Evolutionary conservation across 2,797 vertebrate species (phyloP).

Genomic region (Tympanoctomys barrerae): DNA sequence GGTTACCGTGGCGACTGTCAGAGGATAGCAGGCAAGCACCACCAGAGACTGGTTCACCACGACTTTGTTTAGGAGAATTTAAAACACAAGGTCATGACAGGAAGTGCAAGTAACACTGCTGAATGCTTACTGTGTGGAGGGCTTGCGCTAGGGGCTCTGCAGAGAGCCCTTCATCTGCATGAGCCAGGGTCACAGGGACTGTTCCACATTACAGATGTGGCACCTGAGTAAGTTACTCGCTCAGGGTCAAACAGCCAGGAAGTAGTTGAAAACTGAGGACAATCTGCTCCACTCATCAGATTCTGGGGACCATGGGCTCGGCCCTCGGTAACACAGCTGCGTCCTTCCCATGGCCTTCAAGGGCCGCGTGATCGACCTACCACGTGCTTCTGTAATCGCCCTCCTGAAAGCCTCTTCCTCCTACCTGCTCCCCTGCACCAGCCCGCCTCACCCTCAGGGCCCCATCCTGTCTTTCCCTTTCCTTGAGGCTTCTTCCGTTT

Average conservation of each 20-base stretch:
- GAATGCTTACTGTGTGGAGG: not conserved
- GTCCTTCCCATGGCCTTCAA: not conserved
- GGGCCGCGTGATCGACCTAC: rapidly evolving
- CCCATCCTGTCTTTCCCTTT: not conserved
- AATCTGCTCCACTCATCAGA: not conserved
- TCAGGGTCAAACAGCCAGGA: not conserved
- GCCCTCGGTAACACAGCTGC: not conserved
- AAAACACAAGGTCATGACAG: not conserved
- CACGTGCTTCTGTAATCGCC: not conserved
- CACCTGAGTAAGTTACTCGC: not conserved
- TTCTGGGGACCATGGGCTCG: rapidly evolving
- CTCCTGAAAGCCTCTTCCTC: not conserved
- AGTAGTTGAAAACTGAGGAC: not conserved
- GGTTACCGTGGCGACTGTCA: not conserved
- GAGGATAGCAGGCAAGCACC: not conserved
- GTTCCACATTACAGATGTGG: not conserved
- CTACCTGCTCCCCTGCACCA: rapidly evolving
- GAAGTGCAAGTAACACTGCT: not conserved
- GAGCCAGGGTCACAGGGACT: not conserved
- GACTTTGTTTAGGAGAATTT: not conserved
- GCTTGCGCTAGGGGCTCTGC: not conserved
- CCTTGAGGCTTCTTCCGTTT: not conserved
- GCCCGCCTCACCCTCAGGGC: not conserved
- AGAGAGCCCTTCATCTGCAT: not conserved
- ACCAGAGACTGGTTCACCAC: not conserved